phyloP scores from a whole-genome alignment of 2,113 vertebrate species.

The Rattus rattus region DNA sequence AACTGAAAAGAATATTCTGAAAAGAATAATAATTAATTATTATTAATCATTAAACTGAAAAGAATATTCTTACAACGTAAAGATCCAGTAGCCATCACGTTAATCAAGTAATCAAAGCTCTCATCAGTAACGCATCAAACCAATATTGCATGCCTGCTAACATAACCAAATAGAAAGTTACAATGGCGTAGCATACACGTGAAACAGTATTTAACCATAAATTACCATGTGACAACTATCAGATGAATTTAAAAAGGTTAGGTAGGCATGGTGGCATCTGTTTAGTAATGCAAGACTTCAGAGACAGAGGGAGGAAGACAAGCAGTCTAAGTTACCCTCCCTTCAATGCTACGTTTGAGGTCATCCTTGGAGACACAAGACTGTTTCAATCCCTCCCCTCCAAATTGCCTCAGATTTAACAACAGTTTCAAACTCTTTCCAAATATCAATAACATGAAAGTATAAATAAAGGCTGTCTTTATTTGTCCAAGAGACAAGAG shows the following conservation, averaged over 20 bases:
- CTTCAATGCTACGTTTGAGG: not conserved
- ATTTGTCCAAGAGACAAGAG: not conserved
- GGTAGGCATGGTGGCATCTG: not conserved
- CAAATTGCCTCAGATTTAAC: not conserved
- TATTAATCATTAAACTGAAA: not conserved
- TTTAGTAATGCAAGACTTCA: not conserved
- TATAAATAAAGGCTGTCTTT: not conserved
- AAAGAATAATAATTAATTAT: too few relatives aligned
- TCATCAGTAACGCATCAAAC: not conserved
- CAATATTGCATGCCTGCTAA: not conserved
- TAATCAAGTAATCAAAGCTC: not conserved
- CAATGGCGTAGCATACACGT: not conserved
- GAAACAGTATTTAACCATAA: not conserved
- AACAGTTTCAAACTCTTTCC: not conserved
- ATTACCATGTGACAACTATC: not conserved
- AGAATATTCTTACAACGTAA: not conserved
- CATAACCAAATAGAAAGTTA: not conserved
- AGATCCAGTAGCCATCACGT: not conserved
- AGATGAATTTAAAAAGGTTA: not conserved
- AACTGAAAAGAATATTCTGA: not conserved
- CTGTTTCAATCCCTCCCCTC: not conserved
- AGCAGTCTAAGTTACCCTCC: not conserved
- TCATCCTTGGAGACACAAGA: not conserved
- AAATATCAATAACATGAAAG: not conserved
- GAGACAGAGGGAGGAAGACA: not conserved